phyloP scores from a whole-genome alignment of 2,888 invertebrate genomes.

The Eilema sororculum region DNA sequence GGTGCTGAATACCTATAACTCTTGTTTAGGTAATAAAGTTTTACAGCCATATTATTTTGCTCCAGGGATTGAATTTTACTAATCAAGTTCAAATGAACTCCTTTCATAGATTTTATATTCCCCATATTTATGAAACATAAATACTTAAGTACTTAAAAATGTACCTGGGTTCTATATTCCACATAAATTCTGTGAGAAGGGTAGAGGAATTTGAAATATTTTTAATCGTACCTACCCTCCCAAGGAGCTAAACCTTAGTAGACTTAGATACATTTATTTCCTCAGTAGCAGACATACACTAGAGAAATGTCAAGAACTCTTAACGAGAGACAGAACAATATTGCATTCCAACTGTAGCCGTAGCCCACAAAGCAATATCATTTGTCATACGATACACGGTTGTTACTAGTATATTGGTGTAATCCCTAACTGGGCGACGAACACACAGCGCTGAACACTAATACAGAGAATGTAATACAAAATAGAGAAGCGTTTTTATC shows the following conservation, averaged over 20 bases:
- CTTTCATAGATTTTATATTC: no score
- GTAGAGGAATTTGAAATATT: conserved; percentile 25
- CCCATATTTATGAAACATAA: no score
- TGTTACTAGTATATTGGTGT: conserved; percentile 48
- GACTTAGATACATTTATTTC: conserved; percentile 31
- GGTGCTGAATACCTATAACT: conserved; percentile 28
- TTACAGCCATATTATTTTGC: conserved; percentile 29
- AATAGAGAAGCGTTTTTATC: conserved; percentile 11
- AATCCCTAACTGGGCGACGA: conserved; percentile 45
- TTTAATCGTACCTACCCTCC: conserved; percentile 14
- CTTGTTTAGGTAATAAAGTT: conserved; percentile 17
- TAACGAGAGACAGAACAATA: conserved; percentile 64
- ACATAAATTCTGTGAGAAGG: background rate
- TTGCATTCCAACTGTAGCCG: conserved; percentile 70
- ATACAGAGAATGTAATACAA: conserved; percentile 30
- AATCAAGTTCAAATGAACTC: no score
- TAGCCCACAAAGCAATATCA: conserved; percentile 65
- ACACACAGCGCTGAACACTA: background rate
- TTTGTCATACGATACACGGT: conserved; percentile 67
- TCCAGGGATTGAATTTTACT: conserved; percentile 3
- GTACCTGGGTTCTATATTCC: no score
- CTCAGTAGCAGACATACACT: conserved; percentile 26
- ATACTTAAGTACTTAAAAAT: no score
- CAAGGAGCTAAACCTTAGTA: conserved; percentile 15
- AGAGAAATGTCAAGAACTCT: conserved; percentile 60